These are phyloP conservation scores for Coptodon rendalli DNA, from an alignment of 2,113 vertebrate species.

Conservation along the genomic window DNA sequence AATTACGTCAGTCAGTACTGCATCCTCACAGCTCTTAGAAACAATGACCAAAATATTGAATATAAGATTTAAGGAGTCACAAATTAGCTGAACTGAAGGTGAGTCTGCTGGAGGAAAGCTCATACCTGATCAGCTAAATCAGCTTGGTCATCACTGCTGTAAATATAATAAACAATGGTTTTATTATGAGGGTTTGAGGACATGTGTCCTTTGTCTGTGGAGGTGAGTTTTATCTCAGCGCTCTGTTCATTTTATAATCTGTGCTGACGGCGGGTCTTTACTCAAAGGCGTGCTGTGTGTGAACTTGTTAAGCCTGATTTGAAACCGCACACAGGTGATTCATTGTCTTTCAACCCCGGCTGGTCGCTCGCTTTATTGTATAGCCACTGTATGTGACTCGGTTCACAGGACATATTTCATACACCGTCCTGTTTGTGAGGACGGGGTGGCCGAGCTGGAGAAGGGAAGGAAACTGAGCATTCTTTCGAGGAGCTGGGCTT, in stretches of 20 bases:
- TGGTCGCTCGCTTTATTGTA: neutral
- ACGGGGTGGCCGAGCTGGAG: neutral
- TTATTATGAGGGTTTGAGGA: neutral
- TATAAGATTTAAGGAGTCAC: neutral
- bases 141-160: neutral
- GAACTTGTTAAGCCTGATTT: neutral
- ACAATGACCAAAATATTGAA: neutral
- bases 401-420: constrained; percentile 41
- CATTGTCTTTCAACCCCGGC: neutral
- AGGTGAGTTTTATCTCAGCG: neutral
- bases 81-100: neutral
- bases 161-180: neutral
- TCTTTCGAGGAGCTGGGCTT: constrained; percentile 57
- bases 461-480: constrained; percentile 66
- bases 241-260: neutral
- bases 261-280: neutral
- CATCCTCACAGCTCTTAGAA: neutral
- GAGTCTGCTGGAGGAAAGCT: neutral
- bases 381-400: neutral
- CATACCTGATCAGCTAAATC: neutral
- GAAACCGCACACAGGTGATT: neutral
- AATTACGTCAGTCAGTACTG: neutral
- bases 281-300: neutral
- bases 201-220: neutral
- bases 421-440: constrained; percentile 44